Conservation (phyloP, 1,140 invertebrate species). For the Trichonephila clavata region DNA sequence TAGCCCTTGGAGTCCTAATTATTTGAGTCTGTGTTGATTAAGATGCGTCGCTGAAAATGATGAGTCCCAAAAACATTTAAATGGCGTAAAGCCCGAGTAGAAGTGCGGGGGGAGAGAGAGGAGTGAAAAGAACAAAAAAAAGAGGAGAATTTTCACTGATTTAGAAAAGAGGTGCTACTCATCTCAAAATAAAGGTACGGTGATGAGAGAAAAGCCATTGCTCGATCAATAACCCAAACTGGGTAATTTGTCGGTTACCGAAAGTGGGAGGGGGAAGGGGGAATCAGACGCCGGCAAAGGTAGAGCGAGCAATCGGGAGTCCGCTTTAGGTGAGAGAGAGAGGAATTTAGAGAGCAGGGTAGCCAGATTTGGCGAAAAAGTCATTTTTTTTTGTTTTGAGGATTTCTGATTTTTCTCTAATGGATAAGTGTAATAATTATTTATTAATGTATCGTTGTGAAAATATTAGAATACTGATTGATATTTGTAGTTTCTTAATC, state of each 20-base stretch:
- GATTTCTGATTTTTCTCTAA: not conserved
- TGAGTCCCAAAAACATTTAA: constrained; percentile 61
- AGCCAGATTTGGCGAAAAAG: constrained; percentile 28
- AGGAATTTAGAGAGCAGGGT: constrained; percentile 37
- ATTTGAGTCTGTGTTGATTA: constrained; percentile 65
- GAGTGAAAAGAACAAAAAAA: not conserved
- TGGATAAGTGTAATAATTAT: too few species aligned
- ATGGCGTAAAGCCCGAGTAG: not conserved
- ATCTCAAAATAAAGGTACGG: constrained; percentile 39
- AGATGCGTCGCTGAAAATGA: constrained; percentile 52
- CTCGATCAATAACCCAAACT: constrained; percentile 75
- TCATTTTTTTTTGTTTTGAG: not conserved
- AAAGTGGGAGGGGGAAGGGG: constrained; percentile 27
- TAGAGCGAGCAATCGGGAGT: constrained; percentile 63
- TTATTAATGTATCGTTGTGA: too few species aligned
- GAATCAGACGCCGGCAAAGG: constrained; percentile 52
- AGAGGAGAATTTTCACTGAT: constrained; percentile 61
- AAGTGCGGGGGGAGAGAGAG: not conserved
- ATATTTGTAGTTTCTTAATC: too few species aligned
- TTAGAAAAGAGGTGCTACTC: constrained; percentile 30
- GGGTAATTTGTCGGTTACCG: constrained; percentile 69
- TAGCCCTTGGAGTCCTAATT: constrained; percentile 40
- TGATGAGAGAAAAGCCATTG: constrained; percentile 75
- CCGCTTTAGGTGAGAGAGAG: constrained; percentile 73
- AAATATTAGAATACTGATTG: too few species aligned